phyloP scores from a whole-genome alignment of 1,140 invertebrate genomes.

The Venustaconcha ellipsiformis region DNA sequence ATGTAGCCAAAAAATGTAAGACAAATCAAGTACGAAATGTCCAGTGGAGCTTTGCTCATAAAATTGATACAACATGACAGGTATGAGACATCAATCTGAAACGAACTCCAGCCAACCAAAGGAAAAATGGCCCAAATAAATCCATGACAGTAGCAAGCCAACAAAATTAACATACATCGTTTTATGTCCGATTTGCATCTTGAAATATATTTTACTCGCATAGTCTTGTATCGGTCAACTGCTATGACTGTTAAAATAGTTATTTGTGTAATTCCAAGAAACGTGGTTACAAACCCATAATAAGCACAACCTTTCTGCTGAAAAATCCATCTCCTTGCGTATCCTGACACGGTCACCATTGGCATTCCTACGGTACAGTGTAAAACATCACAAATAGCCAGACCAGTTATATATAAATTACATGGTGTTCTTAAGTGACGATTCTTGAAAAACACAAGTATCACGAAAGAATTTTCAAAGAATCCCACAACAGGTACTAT shows the following conservation, averaged over 20 bases:
- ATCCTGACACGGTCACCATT: too few species aligned
- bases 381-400: too few species aligned
- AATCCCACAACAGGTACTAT: too few species aligned
- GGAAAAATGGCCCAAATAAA: conserved; percentile 23
- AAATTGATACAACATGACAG: conserved; percentile 17
- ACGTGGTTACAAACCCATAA: conserved; percentile 25
- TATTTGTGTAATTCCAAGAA: neutral
- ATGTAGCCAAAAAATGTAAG: neutral
- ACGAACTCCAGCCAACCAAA: conserved; percentile 24
- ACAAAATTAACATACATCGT: neutral
- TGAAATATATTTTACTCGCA: conserved; percentile 6
- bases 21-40: conserved; percentile 11
- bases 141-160: conserved; percentile 3
- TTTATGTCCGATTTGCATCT: neutral
- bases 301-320: conserved; percentile 13
- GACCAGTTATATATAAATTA: too few species aligned
- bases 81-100: conserved; percentile 4
- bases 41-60: conserved; percentile 2
- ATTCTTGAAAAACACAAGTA: too few species aligned
- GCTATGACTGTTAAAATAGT: conserved; percentile 10
- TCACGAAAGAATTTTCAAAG: too few species aligned
- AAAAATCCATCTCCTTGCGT: too few species aligned
- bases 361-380: too few species aligned
- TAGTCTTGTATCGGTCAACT: conserved; percentile 13
- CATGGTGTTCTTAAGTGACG: too few species aligned